A percentile compares a stretch with the other conserved stretches of the same genome.
Conservation (phyloP, 2,113 vertebrate species). For the Zosterops pallidus region DNA sequence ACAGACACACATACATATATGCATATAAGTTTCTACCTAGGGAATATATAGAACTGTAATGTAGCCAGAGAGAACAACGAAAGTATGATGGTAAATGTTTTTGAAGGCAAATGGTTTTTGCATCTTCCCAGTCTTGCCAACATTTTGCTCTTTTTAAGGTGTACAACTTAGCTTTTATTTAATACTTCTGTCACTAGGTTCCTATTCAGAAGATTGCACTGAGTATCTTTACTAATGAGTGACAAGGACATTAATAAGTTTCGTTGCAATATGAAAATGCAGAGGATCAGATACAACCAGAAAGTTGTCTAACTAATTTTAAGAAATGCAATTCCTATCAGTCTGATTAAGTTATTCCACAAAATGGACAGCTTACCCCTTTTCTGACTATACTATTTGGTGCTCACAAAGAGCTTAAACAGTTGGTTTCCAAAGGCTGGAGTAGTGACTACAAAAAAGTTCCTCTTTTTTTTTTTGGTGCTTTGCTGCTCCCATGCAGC, state of each 20-base stretch:
- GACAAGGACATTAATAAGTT: neutral
- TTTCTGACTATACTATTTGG: neutral
- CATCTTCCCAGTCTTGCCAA: neutral
- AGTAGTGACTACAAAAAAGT: neutral
- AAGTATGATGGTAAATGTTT: neutral
- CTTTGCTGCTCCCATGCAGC: conserved; percentile 24
- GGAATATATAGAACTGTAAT: neutral
- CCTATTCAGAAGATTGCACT: neutral
- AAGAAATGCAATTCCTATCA: neutral
- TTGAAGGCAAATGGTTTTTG: neutral
- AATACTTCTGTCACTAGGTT: neutral
- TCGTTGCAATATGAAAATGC: neutral
- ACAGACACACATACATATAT: neutral
- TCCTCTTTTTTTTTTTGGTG: neutral
- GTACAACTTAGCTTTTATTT: neutral
- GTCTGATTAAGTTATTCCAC: neutral
- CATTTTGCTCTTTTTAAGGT: neutral
- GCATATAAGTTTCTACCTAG: neutral
- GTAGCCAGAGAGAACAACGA: neutral
- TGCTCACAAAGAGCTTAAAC: neutral
- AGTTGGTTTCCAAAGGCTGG: neutral
- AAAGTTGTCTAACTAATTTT: neutral
- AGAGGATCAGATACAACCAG: neutral
- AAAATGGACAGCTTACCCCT: neutral
- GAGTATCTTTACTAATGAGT: neutral